Percentiles rank a stretch among this genome's conserved stretches.
Evolutionary conservation across 2,113 vertebrate species (phyloP).

Genomic region (Lethenteron camtschaticum): DNA sequence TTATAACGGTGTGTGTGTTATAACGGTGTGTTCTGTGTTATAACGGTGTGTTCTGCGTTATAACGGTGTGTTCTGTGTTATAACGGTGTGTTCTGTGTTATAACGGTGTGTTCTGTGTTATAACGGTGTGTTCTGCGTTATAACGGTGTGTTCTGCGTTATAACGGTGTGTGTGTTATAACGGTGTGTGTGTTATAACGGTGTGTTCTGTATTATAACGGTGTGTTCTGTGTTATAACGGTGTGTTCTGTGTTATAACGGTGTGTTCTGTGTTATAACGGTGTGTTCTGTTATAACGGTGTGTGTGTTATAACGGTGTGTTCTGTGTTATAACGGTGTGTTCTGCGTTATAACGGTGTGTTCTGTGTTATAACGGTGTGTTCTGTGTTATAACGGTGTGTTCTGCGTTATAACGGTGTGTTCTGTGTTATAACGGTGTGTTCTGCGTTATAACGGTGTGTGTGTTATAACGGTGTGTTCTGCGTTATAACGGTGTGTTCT

Average conservation of each 20-base stretch:
- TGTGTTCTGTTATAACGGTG: background rate
- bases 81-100: too few species aligned
- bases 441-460: background rate
- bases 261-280: background rate
- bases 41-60: background rate
- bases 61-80: background rate
- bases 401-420: background rate
- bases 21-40: background rate
- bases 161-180: too few species aligned
- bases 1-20: background rate
- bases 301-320: too few species aligned
- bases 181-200: background rate
- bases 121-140: background rate
- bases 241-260: background rate
- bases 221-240: background rate
- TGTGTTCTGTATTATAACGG: background rate
- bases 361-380: background rate
- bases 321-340: background rate
- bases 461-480: background rate
- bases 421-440: too few species aligned
- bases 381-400: too few species aligned
- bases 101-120: background rate
- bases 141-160: background rate
- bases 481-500: background rate
- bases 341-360: background rate